These are phyloP conservation scores for Acomys russatus DNA, from an alignment of 2,797 vertebrate genomes.

Conservation along the genomic window DNA sequence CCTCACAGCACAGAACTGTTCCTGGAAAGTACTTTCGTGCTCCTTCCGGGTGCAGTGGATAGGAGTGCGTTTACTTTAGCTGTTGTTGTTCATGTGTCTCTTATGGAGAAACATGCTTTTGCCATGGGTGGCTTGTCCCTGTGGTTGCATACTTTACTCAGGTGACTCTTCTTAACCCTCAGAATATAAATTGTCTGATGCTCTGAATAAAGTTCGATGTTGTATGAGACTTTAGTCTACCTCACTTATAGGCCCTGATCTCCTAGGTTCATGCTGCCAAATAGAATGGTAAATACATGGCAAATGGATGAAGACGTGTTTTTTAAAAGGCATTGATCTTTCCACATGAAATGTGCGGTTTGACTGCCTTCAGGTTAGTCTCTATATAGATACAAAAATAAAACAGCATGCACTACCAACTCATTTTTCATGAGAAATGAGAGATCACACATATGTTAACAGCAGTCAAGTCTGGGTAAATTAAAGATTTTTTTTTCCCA, in stretches of 20 bases:
- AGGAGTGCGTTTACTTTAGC: neutral
- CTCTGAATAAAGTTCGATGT: neutral
- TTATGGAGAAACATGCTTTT: neutral
- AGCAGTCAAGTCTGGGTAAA: conserved; percentile 2
- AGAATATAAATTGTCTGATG: neutral
- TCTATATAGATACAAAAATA: neutral
- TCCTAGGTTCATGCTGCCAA: neutral
- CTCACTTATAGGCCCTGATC: neutral
- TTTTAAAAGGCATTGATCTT: neutral
- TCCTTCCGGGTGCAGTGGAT: neutral
- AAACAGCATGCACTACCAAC: neutral
- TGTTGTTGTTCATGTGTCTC: neutral
- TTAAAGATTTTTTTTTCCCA: neutral
- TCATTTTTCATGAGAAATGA: neutral
- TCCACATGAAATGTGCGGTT: neutral
- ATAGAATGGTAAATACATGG: neutral
- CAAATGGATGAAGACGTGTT: accelerated
- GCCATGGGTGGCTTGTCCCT: neutral
- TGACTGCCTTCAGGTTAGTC: neutral
- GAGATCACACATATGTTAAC: neutral
- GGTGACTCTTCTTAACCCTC: neutral
- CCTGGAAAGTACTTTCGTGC: neutral
- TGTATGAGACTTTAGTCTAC: neutral
- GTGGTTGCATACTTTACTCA: neutral
- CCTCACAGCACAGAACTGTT: neutral